Evolutionary conservation across 92 coral and sea anemone species (phyloP), one percentile per base, ranked within the genome.

Genomic region (Paramuricea clavata): DNA sequence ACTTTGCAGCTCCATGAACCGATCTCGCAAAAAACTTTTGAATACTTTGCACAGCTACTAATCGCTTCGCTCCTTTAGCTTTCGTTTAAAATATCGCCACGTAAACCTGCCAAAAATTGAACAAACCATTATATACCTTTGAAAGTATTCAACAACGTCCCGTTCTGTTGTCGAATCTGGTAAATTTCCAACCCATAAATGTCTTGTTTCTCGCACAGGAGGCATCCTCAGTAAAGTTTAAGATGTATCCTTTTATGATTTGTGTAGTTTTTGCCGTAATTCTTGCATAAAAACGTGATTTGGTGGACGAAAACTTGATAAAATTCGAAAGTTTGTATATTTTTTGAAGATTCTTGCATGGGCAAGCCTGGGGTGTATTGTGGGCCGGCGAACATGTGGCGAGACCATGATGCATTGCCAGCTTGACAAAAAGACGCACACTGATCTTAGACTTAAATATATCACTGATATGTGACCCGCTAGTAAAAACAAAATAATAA

Each of bases 141-240:
- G 87, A 69, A 97, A 97, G 81, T 97, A 95, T 47, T 97, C 94
- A 69, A 97, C 93, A 33, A 97, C 92, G 73, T 97, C 94, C 62
- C 95, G 98, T 39, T 97, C 98, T 73, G 98, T 85, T 33, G 92
- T 92, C 81, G 94, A 93, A 73, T 97, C 99, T 31, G 99, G 99
- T 39, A 97, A 91, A 86, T 97, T 97, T 87, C 99, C 99, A 68
- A 97, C 99, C 99, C 99, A 97, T 62, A 97, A 88, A 93, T 97
- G 99, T 71, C 99, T 95, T 78, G 99, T 93, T 93, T 97, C 99
- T 0, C 99, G 95, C 54, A 97, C 99, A 61, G 84, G 84, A 34
- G 84, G 84, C 84, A 79, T 79, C 50, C 78, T 39, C 10, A 22
- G 52, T 35, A 72, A 39, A 72, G 52, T n/a, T 2, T 25, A 41